These are phyloP conservation scores for Limonius californicus DNA, from an alignment of 1,140 invertebrate species.

Conservation along the genomic window DNA sequence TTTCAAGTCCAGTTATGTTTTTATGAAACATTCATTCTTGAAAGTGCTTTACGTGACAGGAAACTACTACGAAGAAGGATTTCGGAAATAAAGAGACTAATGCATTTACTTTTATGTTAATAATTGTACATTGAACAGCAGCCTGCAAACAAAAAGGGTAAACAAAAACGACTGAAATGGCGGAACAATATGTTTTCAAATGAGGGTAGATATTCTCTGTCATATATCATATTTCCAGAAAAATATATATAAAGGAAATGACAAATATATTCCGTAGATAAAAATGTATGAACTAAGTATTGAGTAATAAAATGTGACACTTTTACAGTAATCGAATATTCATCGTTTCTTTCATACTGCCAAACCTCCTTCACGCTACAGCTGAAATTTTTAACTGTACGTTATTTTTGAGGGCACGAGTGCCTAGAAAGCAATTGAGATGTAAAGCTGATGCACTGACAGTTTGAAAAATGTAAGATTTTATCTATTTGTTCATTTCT, in stretches of 20 bases:
- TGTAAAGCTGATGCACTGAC: constrained; percentile 8
- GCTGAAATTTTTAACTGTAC: neutral
- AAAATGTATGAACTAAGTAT: neutral
- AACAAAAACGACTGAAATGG: constrained; percentile 2
- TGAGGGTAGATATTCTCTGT: neutral
- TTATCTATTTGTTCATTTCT: constrained; percentile 15
- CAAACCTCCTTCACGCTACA: neutral
- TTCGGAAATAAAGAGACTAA: neutral
- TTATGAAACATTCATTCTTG: constrained; percentile 22
- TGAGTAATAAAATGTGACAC: neutral
- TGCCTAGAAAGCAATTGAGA: constrained; percentile 9
- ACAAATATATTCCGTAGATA: neutral
- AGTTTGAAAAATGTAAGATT: constrained; percentile 13
- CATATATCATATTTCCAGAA: neutral
- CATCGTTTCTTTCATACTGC: too few species aligned
- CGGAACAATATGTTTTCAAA: constrained; percentile 7
- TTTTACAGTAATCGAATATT: too few species aligned
- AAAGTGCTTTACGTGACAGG: constrained; percentile 21
- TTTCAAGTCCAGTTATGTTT: constrained; percentile 23
- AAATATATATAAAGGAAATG: constrained; percentile 1
- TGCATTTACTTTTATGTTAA: constrained; percentile 7
- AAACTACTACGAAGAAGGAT: constrained; percentile 3
- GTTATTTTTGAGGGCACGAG: neutral
- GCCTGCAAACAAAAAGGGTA: neutral
- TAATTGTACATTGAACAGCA: neutral